Base-by-base conservation (phyloP, 2,113 vertebrate genomes). In the Panurus biarmicus region DNA sequence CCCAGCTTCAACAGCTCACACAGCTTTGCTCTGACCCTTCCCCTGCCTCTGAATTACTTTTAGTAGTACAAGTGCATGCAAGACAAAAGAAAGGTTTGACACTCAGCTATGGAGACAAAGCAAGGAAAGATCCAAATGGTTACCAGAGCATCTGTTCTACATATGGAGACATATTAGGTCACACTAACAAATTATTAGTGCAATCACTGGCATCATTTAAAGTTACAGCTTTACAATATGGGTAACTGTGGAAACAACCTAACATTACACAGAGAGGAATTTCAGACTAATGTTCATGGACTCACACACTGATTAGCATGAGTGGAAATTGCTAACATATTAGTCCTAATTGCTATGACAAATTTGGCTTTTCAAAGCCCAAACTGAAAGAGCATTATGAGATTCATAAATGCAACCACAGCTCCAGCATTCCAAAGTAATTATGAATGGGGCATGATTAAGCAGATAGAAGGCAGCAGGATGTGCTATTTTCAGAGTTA, bases 211-310 rank as follows among this genome's bases (percentile, higher is more conserved):
- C 72, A 94, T 28, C 2, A 42, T 33, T 88, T 81, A 38, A 54
- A 85, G 33, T 57, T 74, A 88, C 75, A 93, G 47, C n/a, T 90
- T 80, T 87, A 80, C 75, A 89, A 14, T 11, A 48, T 4, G 36
- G 31, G 85, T 95, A 90, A 90, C 93, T 58, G 44, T 86, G 85
- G 91, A 84, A 95, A 95, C 83, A 92, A 18, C 35, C 64, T 51
- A 94, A 85, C 26, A 40, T 50, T 58, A 87, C 25, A 6, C 3
- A 35, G 15, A 79, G 26, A 58, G 78, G 62, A 79, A 87, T 92
- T 95, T 81, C 74, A 91, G 91, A 19, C 54, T 76, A 40, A 73
- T 28, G 38, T 15, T 75, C 81, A 24, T 5, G 25, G 78, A 36
- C 50, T 24, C 26, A 54, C 31, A 54, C 40, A 61, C 82, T 66